Conservation (phyloP, 1,140 invertebrate species). For the Procambarus virginalis region DNA sequence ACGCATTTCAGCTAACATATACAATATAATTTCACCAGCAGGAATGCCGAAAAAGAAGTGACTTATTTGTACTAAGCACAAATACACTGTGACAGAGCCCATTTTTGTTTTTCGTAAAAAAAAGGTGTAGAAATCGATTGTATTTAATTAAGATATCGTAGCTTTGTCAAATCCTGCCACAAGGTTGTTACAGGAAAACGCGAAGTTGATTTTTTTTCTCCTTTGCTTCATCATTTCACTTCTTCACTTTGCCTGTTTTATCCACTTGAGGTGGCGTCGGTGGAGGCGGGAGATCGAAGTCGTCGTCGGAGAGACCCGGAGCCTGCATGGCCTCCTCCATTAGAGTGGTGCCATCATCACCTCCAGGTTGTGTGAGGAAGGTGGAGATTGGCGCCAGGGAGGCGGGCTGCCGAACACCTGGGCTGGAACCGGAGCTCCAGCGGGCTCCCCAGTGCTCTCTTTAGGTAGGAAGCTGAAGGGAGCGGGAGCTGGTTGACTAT, state of each 20-base stretch:
- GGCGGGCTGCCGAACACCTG: slow-evolving; percentile 4
- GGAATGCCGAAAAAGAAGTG: slow-evolving; percentile 26
- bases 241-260: slow-evolving; percentile 6
- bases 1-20: slow-evolving; percentile 10
- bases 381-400: slow-evolving; percentile 11
- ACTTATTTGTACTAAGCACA: slow-evolving; percentile 24
- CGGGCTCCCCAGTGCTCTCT: not conserved
- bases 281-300: not conserved
- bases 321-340: slow-evolving; percentile 20
- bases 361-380: slow-evolving; percentile 20
- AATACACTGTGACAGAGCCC: not conserved
- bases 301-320: not conserved
- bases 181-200: too few species aligned
- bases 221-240: not conserved
- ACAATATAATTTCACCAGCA: slow-evolving; percentile 9
- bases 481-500: not conserved
- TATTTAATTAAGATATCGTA: not conserved
- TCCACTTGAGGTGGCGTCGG: not conserved
- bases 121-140: not conserved
- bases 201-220: not conserved
- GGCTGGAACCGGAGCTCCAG: not conserved
- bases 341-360: not conserved
- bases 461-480: not conserved
- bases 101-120: not conserved
- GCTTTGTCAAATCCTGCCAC: too few species aligned